Conservation (phyloP, 2,113 vertebrate genomes). For the Ginglymostoma cirratum region DNA sequence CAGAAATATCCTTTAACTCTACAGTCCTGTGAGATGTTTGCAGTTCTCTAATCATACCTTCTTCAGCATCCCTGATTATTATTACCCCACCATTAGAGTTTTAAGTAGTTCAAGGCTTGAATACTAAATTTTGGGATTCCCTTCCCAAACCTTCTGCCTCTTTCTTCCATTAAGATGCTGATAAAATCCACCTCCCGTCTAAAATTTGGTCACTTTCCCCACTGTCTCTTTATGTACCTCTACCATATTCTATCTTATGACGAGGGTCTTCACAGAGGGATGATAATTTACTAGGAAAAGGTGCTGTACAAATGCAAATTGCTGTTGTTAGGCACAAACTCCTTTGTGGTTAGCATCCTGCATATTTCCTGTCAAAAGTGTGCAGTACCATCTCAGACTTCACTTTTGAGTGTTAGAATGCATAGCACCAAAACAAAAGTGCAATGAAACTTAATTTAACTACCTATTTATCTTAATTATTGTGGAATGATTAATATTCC, state of each 20-base stretch:
- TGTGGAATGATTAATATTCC: neutral
- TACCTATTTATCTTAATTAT: neutral
- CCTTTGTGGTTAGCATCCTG: neutral
- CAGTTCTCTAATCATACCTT: neutral
- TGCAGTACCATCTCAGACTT: neutral
- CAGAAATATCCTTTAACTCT: neutral
- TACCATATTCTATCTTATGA: neutral
- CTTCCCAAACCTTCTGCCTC: neutral
- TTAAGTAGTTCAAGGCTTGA: neutral
- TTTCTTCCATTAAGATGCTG: neutral
- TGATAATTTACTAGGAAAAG: neutral
- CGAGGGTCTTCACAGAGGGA: no score
- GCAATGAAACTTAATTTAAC: neutral
- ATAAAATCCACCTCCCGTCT: neutral
- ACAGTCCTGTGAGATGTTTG: neutral
- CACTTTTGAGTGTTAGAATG: neutral
- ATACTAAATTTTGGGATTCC: neutral
- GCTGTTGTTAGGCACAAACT: neutral
- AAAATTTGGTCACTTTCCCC: neutral
- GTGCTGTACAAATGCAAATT: neutral
- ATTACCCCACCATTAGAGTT: neutral
- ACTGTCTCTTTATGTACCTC: neutral
- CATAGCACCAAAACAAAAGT: neutral
- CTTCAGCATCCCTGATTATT: neutral
- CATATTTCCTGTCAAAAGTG: neutral